Evolutionary conservation across 1,140 invertebrate species (phyloP).

Genomic region (Ruditapes philippinarum): DNA sequence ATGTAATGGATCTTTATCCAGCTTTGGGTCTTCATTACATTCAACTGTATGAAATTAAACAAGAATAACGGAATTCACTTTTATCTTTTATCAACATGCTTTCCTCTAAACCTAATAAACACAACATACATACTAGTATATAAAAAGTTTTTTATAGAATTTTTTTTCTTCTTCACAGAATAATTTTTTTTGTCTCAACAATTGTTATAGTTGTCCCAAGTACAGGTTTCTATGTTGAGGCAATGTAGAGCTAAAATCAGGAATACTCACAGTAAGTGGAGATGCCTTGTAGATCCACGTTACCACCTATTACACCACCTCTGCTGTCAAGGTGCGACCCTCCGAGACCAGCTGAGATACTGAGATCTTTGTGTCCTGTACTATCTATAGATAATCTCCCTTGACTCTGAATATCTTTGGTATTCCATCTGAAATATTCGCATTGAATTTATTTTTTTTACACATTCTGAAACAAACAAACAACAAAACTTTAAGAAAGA

Average conservation of each 20-base stretch:
- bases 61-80: background rate
- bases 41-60: slow-evolving; percentile 89
- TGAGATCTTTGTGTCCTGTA: slow-evolving; percentile 97
- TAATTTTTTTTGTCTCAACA: too few relatives aligned
- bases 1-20: slow-evolving; percentile 95
- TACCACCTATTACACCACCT: slow-evolving; percentile 98
- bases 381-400: slow-evolving; percentile 97
- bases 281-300: slow-evolving; percentile 96
- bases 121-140: too few relatives aligned
- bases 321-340: slow-evolving; percentile 97
- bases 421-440: slow-evolving; percentile 93
- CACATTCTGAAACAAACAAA: background rate
- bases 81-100: too few relatives aligned
- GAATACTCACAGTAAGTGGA: slow-evolving; percentile 92
- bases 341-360: slow-evolving; percentile 94
- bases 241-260: too few relatives aligned
- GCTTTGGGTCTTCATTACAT: slow-evolving; percentile 93
- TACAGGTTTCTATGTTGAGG: too few relatives aligned
- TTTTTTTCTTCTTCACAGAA: too few relatives aligned
- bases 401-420: slow-evolving; percentile 95
- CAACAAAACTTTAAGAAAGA: too few relatives aligned
- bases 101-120: too few relatives aligned
- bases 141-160: too few relatives aligned
- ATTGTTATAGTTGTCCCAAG: too few relatives aligned
- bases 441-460: background rate